Conservation (phyloP, 1,140 invertebrate genomes). For the Hyphantria cunea region DNA sequence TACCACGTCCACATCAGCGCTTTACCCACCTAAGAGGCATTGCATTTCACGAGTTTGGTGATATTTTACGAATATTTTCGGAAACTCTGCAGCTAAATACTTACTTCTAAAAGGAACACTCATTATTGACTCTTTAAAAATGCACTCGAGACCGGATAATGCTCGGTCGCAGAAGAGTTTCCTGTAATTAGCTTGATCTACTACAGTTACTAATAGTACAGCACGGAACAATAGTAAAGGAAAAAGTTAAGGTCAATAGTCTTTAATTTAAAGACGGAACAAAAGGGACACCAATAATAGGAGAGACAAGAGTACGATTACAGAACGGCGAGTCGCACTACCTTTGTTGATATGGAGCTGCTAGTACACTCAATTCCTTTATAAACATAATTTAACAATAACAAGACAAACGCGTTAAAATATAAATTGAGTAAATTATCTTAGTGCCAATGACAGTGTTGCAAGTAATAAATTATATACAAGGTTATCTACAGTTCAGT, state of each 20-base stretch:
- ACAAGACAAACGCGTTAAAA: no score
- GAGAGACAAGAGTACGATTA: conserved; percentile 58
- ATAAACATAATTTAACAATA: conserved; percentile 12
- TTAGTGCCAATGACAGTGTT: no score
- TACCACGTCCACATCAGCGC: conserved; percentile 41
- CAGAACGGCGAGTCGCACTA: conserved; percentile 47
- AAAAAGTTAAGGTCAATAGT: conserved; percentile 63
- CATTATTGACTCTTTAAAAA: background rate
- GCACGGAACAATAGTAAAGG: conserved; percentile 39
- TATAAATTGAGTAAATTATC: no score
- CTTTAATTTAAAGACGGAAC: conserved; percentile 67
- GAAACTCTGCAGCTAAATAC: background rate
- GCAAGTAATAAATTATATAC: no score
- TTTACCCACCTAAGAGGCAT: conserved; percentile 33
- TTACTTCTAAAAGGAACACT: conserved; percentile 2
- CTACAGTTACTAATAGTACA: conserved; percentile 48
- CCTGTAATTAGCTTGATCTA: conserved; percentile 44
- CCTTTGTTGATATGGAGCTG: conserved; percentile 41
- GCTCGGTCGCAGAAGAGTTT: conserved; percentile 38
- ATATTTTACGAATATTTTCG: conserved; percentile 16
- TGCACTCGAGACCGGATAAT: conserved; percentile 35
- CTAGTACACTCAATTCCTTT: conserved; percentile 2
- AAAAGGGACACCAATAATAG: conserved; percentile 65
- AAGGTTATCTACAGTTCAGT: no score
- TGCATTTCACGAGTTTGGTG: conserved; percentile 22